Conservation (phyloP, 2,113 vertebrate genomes). For the Gambusia holbrooki region DNA sequence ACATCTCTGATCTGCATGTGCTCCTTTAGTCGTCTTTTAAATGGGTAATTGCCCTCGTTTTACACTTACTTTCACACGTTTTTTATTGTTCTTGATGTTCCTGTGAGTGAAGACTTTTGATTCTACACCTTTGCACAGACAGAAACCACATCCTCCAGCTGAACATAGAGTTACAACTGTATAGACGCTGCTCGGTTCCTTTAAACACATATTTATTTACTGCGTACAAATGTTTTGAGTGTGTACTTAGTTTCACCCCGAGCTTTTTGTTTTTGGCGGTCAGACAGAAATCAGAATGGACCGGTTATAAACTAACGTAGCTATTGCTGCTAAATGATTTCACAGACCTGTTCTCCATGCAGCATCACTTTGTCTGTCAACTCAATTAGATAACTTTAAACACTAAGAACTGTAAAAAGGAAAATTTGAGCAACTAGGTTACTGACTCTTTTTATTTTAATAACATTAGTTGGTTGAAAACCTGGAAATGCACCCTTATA, state of each 20-base stretch:
- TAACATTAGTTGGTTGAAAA: neutral
- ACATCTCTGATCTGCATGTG: neutral
- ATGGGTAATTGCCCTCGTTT: neutral
- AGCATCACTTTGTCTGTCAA: neutral
- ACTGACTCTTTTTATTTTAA: too few relatives aligned
- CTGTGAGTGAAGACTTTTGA: conserved; percentile 39
- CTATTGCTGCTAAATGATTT: too few relatives aligned
- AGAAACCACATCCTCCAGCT: conserved; percentile 52
- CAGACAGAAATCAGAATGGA: too few relatives aligned
- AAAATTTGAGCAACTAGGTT: too few relatives aligned
- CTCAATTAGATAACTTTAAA: neutral
- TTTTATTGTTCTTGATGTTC: neutral
- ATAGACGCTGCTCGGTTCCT: too few relatives aligned
- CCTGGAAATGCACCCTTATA: neutral
- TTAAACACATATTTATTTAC: too few relatives aligned
- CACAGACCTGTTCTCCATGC: too few relatives aligned
- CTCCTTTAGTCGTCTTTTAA: neutral
- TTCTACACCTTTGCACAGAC: conserved; percentile 9
- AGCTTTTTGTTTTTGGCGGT: too few relatives aligned
- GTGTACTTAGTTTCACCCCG: too few relatives aligned
- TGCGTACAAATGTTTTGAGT: too few relatives aligned
- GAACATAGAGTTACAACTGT: neutral
- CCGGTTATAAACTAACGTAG: too few relatives aligned
- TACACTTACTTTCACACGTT: neutral
- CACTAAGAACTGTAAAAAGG: neutral